A percentile compares a stretch with the other conserved stretches of the same genome.
Conservation (phyloP, 2,113 vertebrate genomes). For the Gallinago paraguaiae region DNA sequence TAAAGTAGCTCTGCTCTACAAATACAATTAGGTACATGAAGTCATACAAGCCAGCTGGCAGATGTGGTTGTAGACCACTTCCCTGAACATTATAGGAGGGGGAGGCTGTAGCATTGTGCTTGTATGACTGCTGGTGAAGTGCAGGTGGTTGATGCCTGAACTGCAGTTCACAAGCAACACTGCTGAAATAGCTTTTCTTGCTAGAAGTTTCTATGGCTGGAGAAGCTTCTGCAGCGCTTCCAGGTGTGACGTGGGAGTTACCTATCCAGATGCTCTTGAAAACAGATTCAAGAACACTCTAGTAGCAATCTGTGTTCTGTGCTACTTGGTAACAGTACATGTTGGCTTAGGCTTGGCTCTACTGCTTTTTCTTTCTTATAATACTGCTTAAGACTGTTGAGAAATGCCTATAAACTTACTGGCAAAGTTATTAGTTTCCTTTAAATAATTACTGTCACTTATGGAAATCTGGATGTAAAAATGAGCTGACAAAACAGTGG, state of each 20-base stretch:
- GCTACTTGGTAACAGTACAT: not conserved
- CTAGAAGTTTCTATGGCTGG: not conserved
- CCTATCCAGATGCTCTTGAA: not conserved
- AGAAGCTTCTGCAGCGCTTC: not conserved
- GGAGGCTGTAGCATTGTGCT: not conserved
- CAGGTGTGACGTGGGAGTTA: not conserved
- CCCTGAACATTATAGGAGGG: not conserved
- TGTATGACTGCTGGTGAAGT: not conserved
- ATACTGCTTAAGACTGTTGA: not conserved
- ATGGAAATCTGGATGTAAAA: not conserved
- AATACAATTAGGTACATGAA: not conserved
- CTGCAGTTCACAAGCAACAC: not conserved
- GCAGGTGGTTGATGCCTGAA: not conserved
- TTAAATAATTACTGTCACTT: not conserved
- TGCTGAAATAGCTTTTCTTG: not conserved
- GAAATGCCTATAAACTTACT: not conserved
- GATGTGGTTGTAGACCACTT: not conserved
- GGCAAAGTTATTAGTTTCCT: not conserved
- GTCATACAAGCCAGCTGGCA: not conserved
- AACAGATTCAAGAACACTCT: not conserved
- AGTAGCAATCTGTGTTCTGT: not conserved
- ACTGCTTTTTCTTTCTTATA: not conserved
- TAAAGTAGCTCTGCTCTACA: not conserved
- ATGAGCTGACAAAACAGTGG: not conserved
- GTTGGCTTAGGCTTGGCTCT: not conserved